These are phyloP conservation scores for Pipistrellus nathusii DNA, from an alignment of 2,797 vertebrate species.

Conservation along the genomic window DNA sequence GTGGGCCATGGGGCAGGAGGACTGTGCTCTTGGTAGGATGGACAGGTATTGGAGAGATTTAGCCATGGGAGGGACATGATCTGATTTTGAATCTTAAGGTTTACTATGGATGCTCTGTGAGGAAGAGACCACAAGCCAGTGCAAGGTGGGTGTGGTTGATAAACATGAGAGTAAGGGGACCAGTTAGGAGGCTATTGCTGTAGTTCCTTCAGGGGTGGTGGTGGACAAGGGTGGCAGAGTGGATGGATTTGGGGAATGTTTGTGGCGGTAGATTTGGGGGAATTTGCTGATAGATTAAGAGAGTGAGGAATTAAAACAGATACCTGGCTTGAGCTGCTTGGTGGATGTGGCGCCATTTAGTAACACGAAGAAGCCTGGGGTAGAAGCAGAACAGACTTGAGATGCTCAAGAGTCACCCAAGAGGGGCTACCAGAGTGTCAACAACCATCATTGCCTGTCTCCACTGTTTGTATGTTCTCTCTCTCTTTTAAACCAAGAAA, in stretches of 20 bases:
- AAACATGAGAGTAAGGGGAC: neutral
- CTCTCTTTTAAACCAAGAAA: neutral
- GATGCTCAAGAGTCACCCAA: neutral
- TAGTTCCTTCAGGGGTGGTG: neutral
- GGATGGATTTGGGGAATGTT: neutral
- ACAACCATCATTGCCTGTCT: neutral
- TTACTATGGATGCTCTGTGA: neutral
- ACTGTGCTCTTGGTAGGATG: neutral
- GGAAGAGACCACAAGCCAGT: neutral
- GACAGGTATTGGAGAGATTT: neutral
- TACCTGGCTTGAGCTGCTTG: neutral
- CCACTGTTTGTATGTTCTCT: neutral
- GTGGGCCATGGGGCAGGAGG: neutral
- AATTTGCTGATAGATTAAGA: neutral
- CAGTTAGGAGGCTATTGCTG: neutral
- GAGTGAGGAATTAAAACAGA: neutral
- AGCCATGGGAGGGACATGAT: neutral
- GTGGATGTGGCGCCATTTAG: neutral
- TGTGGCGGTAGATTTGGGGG: neutral
- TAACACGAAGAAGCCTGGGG: neutral
- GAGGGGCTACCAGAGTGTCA: neutral
- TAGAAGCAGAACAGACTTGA: neutral
- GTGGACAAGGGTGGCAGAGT: neutral
- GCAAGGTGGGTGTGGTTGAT: neutral
- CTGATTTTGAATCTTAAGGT: neutral